Conservation (phyloP, 2,797 vertebrate species). For the Myotis vivesi region DNA sequence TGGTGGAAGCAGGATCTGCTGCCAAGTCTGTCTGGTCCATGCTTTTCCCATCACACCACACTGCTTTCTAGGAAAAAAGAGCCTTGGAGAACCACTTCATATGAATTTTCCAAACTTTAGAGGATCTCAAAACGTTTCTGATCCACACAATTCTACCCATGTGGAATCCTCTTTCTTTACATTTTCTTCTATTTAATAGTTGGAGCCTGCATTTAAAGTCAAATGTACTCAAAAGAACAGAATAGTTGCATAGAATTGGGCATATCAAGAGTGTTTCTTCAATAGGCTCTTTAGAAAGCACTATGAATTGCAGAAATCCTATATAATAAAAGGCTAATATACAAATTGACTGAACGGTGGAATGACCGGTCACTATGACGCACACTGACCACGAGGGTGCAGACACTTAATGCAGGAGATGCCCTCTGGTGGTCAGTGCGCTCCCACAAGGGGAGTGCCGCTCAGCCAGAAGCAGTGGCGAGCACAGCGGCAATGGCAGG, state of each 20-base stretch:
- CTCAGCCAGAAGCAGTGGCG: too few relatives aligned
- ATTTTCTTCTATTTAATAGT: conserved; percentile 25
- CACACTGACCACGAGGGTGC: too few relatives aligned
- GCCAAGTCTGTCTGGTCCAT: not conserved
- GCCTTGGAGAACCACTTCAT: not conserved
- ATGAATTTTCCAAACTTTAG: conserved; percentile 4
- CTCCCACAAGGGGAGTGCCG: too few relatives aligned
- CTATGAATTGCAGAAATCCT: not conserved
- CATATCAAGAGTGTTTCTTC: not conserved
- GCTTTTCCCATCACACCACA: not conserved
- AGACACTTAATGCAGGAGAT: too few relatives aligned
- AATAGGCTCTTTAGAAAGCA: conserved; percentile 32
- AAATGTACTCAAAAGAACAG: conserved; percentile 30
- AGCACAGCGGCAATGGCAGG: too few relatives aligned
- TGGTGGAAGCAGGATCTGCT: not conserved
- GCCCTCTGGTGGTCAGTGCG: too few relatives aligned
- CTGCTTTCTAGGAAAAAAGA: not conserved
- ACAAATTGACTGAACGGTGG: too few relatives aligned
- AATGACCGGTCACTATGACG: too few relatives aligned
- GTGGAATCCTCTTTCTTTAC: not conserved
- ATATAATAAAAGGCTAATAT: too few relatives aligned
- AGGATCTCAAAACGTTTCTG: conserved; percentile 6
- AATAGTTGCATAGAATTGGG: not conserved
- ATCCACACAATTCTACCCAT: not conserved
- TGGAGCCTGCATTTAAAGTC: conserved; percentile 1